phyloP scores from a whole-genome alignment of 1,140 invertebrate genomes.

The Drosophila obscura region DNA sequence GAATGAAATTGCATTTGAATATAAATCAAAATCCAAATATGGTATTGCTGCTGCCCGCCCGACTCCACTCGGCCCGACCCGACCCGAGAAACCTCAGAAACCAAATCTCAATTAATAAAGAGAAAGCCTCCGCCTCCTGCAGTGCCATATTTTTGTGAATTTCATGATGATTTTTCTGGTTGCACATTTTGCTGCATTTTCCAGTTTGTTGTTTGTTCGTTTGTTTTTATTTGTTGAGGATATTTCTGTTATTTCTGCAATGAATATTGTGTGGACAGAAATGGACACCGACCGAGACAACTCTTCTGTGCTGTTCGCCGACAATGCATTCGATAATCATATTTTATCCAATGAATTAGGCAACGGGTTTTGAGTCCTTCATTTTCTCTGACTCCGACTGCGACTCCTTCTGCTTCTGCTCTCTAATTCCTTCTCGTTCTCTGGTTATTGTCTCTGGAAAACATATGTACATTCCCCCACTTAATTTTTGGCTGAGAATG shows the following conservation, averaged over 20 bases:
- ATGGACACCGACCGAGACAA: no score
- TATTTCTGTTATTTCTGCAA: neutral
- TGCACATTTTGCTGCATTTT: constrained; percentile 5
- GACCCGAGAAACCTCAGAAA: constrained; percentile 11
- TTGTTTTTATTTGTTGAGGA: neutral
- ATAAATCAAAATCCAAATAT: constrained; percentile 42
- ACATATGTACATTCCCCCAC: no score
- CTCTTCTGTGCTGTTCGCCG: neutral
- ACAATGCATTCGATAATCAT: constrained; percentile 26
- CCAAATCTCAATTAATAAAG: constrained; percentile 50
- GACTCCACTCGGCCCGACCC: neutral
- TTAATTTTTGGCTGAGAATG: no score
- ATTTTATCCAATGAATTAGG: constrained; percentile 24
- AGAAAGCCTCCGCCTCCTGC: neutral
- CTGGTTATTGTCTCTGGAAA: neutral
- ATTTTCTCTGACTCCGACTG: neutral
- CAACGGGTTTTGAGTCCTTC: neutral
- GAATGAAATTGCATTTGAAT: constrained; percentile 56
- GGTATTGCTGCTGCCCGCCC: neutral
- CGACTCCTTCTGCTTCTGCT: neutral
- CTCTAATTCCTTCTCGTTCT: neutral
- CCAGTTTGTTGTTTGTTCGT: neutral
- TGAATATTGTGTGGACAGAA: no score
- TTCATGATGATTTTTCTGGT: neutral
- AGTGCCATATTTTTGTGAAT: no score